Evolutionary conservation across 2,888 invertebrate genomes (phyloP).

Genomic region (Oscheius sp.): DNA sequence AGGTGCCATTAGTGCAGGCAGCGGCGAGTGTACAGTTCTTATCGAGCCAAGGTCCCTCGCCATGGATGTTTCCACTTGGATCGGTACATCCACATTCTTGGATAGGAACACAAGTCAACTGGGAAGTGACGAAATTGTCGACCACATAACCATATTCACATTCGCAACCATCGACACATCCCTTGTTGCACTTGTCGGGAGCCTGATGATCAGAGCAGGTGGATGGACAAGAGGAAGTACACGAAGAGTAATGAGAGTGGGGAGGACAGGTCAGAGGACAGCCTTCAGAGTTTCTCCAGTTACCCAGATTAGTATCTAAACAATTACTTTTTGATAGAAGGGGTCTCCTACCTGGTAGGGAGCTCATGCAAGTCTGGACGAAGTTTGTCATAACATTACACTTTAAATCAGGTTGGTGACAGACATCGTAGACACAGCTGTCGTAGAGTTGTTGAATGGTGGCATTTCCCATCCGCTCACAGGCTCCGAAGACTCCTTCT

Average conservation of each 20-base stretch:
- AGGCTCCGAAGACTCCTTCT: slow-evolving; percentile 55
- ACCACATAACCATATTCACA: slow-evolving; percentile 66
- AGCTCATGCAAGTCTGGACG: slow-evolving; percentile 39
- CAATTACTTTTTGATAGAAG: background rate
- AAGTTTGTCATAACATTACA: slow-evolving; percentile 42
- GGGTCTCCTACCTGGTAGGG: slow-evolving; percentile 35
- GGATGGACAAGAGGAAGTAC: slow-evolving; percentile 55
- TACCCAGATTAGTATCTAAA: slow-evolving; percentile 15
- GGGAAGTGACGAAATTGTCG: slow-evolving; percentile 43
- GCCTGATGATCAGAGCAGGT: slow-evolving; percentile 47
- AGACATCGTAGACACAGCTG: slow-evolving; percentile 58
- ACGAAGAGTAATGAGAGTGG: slow-evolving; percentile 44
- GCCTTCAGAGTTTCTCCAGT: slow-evolving; percentile 38
- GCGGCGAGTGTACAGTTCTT: slow-evolving; percentile 45
- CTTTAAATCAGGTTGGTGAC: slow-evolving; percentile 34
- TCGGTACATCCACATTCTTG: slow-evolving; percentile 60
- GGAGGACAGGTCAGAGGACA: slow-evolving; percentile 46
- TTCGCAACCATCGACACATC: slow-evolving; percentile 66
- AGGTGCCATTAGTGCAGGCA: slow-evolving; percentile 59
- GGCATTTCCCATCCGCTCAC: slow-evolving; percentile 32
- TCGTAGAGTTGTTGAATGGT: slow-evolving; percentile 42
- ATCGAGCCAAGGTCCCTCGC: slow-evolving; percentile 31
- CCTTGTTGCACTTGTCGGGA: slow-evolving; percentile 29
- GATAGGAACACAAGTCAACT: slow-evolving; percentile 39
- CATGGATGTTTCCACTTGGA: slow-evolving; percentile 52